Evolutionary conservation across 1,140 invertebrate genomes (phyloP), one percentile per base, ranked within the genome.

Genomic region (silkworm (Bombyx mori)): DNA sequence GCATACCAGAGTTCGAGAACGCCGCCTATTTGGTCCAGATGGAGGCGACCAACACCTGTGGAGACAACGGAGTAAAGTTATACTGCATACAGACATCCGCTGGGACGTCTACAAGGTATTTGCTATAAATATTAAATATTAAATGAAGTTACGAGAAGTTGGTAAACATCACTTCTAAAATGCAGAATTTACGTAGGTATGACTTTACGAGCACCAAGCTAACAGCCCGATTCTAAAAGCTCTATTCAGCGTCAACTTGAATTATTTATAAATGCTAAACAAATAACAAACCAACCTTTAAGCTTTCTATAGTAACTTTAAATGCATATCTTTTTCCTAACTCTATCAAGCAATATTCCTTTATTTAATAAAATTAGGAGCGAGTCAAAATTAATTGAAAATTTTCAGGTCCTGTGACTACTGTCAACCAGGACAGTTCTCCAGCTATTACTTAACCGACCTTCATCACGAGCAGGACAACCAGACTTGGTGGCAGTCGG

Each of bases 401-500:
- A 1, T 49, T 3, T 45, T 8, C 62, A 86, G 83, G 61, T 84
- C 91, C 0, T 95, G 94, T 68, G 90, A 93, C 51, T 83, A 86
- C 42, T 94, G 93, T 69, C 71, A 89, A 71, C 59, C 76, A 1
- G 91, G 90, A 1, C 90, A 93, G 52, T 95, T 97, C 86, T 92
- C 93, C 4, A 90, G 94, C 1, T 80, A 89, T n/a, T 97, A 91
- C 77, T 89, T 99, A 52, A 99, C 97, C 0, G 98, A 99, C 84
- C 91, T 96, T 70, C 95, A 98, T 66, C 92, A 93, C 69, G 94
- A 94, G 61, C 92, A 94, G 61, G 93, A 96, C 49, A 95, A 97
- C 75, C 92, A 93, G 62, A 99, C 98, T 0, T 99, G 97, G 97
- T 99, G 98, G 98, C 98, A 99, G 77, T 98, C 97, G 3, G 96